Percentiles rank a stretch among this genome's conserved stretches.
Evolutionary conservation across 2,113 vertebrate species (phyloP).

Genomic region (Thryonomys swinderianus): DNA sequence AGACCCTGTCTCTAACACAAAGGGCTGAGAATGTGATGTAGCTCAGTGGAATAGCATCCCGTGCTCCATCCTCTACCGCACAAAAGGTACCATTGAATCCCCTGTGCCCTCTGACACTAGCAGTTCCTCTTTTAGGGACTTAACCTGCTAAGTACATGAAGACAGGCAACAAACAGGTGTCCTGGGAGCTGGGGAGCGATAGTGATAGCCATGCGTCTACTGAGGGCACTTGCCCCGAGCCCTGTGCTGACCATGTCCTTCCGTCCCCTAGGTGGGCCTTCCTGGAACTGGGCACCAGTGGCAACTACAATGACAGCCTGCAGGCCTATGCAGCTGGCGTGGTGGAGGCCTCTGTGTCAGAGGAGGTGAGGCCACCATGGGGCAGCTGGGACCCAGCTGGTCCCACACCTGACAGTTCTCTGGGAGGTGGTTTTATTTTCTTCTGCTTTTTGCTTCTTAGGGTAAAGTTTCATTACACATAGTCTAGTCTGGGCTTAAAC

Average conservation of each 20-base stretch:
- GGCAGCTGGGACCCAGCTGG: neutral
- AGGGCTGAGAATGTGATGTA: neutral
- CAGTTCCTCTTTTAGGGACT: neutral
- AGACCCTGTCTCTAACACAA: neutral
- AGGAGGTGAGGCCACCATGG: slow-evolving; percentile 85
- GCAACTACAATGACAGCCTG: slow-evolving; percentile 91
- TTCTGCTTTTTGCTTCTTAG: neutral
- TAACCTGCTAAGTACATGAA: neutral
- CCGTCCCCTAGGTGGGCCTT: slow-evolving; percentile 91
- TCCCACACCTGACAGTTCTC: neutral
- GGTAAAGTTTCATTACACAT: neutral
- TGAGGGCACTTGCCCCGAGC: rapidly evolving
- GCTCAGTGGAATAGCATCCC: neutral
- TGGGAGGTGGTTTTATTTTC: neutral
- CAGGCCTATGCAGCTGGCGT: slow-evolving; percentile 95
- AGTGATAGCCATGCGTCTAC: rapidly evolving
- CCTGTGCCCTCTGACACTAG: neutral
- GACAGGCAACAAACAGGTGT: neutral
- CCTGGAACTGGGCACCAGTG: slow-evolving; percentile 91
- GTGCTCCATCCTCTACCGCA: neutral
- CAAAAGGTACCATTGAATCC: neutral
- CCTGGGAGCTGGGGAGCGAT: too few species aligned
- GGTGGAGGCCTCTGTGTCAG: slow-evolving; percentile 91
- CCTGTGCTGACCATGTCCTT: neutral
- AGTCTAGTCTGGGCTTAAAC: neutral